Evolutionary conservation across 2,797 vertebrate species (phyloP).

Genomic region (Sebastes minor): DNA sequence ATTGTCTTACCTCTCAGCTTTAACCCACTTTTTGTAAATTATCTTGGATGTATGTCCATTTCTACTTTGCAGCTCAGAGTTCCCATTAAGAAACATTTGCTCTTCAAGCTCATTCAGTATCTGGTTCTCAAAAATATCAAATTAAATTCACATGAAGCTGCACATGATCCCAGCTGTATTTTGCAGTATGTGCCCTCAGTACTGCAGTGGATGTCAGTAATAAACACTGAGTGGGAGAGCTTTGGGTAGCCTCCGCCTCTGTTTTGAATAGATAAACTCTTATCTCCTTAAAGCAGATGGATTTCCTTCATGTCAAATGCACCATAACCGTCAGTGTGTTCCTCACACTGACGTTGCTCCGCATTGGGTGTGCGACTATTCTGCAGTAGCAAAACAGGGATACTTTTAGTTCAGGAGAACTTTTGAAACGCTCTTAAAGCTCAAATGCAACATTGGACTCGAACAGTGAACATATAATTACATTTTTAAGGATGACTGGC

Average conservation of each 20-base stretch:
- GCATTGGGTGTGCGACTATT: background rate
- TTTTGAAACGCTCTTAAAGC: background rate
- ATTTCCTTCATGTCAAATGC: constrained; percentile 40
- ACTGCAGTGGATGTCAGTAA: constrained; percentile 3
- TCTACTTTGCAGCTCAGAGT: constrained; percentile 8
- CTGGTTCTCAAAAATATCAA: background rate
- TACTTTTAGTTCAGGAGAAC: background rate
- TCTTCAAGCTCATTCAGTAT: background rate
- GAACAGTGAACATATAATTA: background rate
- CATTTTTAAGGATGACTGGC: constrained; percentile 41
- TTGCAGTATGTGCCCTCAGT: background rate
- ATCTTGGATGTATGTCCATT: background rate
- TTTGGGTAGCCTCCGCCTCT: constrained; percentile 2
- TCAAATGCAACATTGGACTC: background rate
- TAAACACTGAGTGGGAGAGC: background rate
- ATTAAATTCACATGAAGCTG: constrained; percentile 9
- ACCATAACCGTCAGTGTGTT: background rate
- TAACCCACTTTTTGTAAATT: background rate
- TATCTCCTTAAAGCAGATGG: constrained; percentile 76
- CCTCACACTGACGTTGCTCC: constrained; percentile 11
- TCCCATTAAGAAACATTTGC: background rate
- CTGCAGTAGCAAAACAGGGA: background rate
- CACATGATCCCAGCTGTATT: background rate
- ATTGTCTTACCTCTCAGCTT: background rate
- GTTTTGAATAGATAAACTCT: constrained; percentile 66